Percentiles rank a stretch among this genome's conserved stretches.
These are phyloP conservation scores for Odontamblyopus lacepedii DNA, from an alignment of 2,797 vertebrate species.

Conservation along the genomic window DNA sequence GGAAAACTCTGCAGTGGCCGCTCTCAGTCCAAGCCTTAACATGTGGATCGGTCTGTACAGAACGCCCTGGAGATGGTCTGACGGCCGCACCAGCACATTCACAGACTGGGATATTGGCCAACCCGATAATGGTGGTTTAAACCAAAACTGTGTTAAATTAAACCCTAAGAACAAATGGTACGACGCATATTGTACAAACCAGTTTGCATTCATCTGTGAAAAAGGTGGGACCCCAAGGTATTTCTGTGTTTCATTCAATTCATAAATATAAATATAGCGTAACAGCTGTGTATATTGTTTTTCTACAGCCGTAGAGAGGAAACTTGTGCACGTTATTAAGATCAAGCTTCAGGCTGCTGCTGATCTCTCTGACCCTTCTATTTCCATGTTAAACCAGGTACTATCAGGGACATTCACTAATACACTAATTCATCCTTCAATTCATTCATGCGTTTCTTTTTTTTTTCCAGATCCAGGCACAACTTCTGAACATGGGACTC, in stretches of 20 bases:
- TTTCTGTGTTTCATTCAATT: neutral
- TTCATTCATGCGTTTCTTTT: neutral
- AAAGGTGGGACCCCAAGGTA: neutral
- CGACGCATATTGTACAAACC: neutral
- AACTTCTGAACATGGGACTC: neutral
- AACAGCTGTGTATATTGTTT: neutral
- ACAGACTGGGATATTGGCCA: neutral
- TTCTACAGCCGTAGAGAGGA: too few relatives aligned
- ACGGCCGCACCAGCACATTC: neutral
- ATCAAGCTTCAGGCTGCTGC: neutral
- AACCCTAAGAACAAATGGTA: neutral
- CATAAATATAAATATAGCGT: neutral
- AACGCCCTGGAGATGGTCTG: constrained; percentile 8
- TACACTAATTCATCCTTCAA: neutral
- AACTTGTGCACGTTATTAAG: neutral
- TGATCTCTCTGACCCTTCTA: neutral
- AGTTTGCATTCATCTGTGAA: too few relatives aligned
- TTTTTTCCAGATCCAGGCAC: neutral
- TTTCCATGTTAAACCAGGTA: neutral
- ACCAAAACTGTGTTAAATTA: neutral
- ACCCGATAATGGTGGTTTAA: accelerated
- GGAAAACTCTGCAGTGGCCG: neutral
- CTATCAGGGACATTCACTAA: neutral
- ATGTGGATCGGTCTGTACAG: constrained; percentile 7
- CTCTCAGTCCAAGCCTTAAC: neutral